Evolutionary conservation across 2,797 vertebrate genomes (phyloP), one percentile per base, ranked within the genome.

Genomic region (Columba guinea): DNA sequence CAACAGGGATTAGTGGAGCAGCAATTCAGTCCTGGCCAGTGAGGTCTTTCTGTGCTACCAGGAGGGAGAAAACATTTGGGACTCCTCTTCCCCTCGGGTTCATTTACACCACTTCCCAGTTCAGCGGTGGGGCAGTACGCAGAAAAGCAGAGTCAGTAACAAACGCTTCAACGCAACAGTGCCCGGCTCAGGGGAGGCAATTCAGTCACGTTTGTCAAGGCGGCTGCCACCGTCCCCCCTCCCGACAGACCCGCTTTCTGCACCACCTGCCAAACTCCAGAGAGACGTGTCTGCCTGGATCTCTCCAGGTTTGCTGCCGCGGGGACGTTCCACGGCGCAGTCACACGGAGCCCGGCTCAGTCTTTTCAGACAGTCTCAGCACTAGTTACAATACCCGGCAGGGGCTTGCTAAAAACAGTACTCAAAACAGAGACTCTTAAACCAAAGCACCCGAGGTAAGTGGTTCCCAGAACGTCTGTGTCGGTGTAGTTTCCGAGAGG

Each of bases 291-390:
- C 28, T 9, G 0, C 0, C 0, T 0, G 35, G 22, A 14, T 58
- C 73, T 52, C 59, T 78, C 85, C 90, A 44, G 60, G 20, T 59
- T 64, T 34, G 52, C 58, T 88, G 34, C 68, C 87, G 3, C 19
- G 0, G 2, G 1, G 13, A 3, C 0, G 1, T 9, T 12, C 32
- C 37, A 2, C 14, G 51, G 58, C 44, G 3, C 68, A 24, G 41
- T 37, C 20, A 7, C 0, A 2, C 5, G 49, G 13, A 4, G 53
- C 52, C 60, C n/a, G 83, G 35, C 51, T 76, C 17, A 0, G 4
- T 49, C 63, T 53, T 34, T 49, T 26, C 71, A 60, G 64, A 4
- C 35, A 37, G 46, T 41, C 67, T 82, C 35, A 11, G 88, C 86
- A 62, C 65, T 44, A 14, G 41, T 24, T 58, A 8, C 37, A 75